Conservation (phyloP, 1,140 invertebrate species). For the Saxidomus purpurata region DNA sequence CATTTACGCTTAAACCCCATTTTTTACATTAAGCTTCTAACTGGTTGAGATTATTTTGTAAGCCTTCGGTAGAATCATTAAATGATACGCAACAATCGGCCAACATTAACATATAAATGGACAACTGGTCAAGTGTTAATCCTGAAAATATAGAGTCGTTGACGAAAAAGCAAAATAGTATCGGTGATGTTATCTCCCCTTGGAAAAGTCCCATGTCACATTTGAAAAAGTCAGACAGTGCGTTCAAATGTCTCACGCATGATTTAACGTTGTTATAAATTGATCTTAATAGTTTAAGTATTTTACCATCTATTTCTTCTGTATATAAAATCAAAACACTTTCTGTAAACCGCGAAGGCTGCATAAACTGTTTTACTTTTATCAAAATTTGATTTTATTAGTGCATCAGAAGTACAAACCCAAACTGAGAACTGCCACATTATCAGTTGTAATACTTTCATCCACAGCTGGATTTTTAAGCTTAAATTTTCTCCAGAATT, state of each 20-base stretch:
- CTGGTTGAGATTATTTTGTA: not conserved
- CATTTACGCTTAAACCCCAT: conserved; percentile 25
- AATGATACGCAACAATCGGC: conserved; percentile 36
- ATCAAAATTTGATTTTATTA: not conserved
- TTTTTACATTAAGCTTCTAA: conserved; percentile 23
- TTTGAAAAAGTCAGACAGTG: conserved; percentile 19
- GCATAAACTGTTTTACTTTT: conserved; percentile 43
- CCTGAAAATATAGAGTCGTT: conserved; percentile 6
- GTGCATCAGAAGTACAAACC: conserved; percentile 54
- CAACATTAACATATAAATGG: not conserved
- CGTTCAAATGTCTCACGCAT: conserved; percentile 5
- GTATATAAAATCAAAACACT: conserved; percentile 56
- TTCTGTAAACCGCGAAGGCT: conserved; percentile 46
- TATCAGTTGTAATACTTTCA: not conserved
- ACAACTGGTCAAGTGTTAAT: not conserved
- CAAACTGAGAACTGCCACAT: not conserved
- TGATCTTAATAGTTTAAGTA: conserved; percentile 33
- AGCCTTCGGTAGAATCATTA: not conserved
- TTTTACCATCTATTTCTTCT: conserved; percentile 51
- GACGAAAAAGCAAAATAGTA: conserved; percentile 36
- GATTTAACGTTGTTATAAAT: conserved; percentile 52
- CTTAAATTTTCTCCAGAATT: not conserved
- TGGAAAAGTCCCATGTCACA: not conserved
- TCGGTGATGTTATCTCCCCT: not conserved
- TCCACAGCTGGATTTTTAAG: not conserved